Evolutionary conservation across 2,113 vertebrate genomes (phyloP).

Genomic region (Paradisaea rubra): DNA sequence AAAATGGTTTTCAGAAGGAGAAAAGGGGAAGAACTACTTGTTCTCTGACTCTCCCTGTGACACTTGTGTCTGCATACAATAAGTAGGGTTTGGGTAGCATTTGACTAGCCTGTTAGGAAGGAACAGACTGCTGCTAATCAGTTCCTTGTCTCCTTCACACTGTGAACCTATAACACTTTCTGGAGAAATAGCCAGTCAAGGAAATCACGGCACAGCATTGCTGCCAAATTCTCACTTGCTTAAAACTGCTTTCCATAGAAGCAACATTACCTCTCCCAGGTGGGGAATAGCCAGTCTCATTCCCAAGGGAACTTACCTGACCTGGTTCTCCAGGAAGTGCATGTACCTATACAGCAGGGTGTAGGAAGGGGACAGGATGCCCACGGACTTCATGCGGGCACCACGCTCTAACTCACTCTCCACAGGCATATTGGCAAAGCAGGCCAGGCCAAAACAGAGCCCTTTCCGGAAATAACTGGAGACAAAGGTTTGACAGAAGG

Average conservation of each 20-base stretch:
- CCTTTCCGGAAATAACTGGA: constrained; percentile 95
- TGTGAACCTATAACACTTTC: not conserved
- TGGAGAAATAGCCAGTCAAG: not conserved
- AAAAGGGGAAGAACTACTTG: not conserved
- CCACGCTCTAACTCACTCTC: constrained; percentile 94
- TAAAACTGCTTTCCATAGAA: not conserved
- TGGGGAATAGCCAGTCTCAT: not conserved
- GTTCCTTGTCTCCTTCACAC: not conserved
- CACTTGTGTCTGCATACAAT: not conserved
- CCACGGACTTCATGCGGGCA: constrained; percentile 96
- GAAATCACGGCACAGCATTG: not conserved
- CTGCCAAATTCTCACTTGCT: not conserved
- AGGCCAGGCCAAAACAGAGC: constrained; percentile 92
- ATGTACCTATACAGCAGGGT: constrained; percentile 95
- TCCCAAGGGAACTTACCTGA: constrained; percentile 77
- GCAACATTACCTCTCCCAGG: not conserved
- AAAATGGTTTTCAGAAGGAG: not conserved
- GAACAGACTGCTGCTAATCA: not conserved
- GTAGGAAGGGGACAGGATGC: constrained; percentile 94
- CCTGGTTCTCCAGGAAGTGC: constrained; percentile 98
- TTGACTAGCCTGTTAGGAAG: not conserved
- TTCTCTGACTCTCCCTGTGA: not conserved
- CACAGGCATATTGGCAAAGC: constrained; percentile 98
- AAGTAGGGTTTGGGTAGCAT: not conserved
- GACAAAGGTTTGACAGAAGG: not conserved